These are phyloP conservation scores for Megastigmus dorsalis DNA, from an alignment of 2,888 invertebrate genomes.

Conservation along the genomic window DNA sequence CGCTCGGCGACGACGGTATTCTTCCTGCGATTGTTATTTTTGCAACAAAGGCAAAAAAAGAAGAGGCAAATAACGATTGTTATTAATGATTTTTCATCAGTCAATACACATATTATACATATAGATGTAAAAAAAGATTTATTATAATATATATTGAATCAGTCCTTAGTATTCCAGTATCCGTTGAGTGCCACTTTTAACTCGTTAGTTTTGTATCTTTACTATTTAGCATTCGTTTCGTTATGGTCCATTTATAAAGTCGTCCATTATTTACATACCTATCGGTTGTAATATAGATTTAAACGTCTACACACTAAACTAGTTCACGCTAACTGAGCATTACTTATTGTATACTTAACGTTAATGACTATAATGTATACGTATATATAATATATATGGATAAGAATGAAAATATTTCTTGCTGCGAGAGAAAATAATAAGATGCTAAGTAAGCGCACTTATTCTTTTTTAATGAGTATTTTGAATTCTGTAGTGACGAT, in stretches of 20 bases:
- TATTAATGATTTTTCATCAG: background rate
- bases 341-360: too few relatives aligned
- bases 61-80: background rate
- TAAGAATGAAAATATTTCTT: background rate
- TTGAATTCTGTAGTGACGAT: constrained; percentile 2
- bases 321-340: too few relatives aligned
- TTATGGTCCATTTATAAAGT: constrained; percentile 31
- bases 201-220: too few relatives aligned
- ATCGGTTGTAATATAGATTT: background rate
- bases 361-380: too few relatives aligned
- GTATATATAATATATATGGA: too few relatives aligned
- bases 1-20: constrained; percentile 75
- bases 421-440: background rate
- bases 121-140: background rate
- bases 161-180: too few relatives aligned
- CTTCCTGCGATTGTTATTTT: constrained; percentile 66
- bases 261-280: constrained; percentile 24
- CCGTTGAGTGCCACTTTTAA: too few relatives aligned
- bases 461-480: background rate
- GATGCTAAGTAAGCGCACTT: constrained; percentile 32
- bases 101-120: too few relatives aligned
- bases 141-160: too few relatives aligned
- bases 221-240: too few relatives aligned
- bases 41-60: background rate
- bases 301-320: constrained; percentile 18